Evolutionary conservation across 2,113 vertebrate species (phyloP).

Genomic region (Elgaria multicarinata): DNA sequence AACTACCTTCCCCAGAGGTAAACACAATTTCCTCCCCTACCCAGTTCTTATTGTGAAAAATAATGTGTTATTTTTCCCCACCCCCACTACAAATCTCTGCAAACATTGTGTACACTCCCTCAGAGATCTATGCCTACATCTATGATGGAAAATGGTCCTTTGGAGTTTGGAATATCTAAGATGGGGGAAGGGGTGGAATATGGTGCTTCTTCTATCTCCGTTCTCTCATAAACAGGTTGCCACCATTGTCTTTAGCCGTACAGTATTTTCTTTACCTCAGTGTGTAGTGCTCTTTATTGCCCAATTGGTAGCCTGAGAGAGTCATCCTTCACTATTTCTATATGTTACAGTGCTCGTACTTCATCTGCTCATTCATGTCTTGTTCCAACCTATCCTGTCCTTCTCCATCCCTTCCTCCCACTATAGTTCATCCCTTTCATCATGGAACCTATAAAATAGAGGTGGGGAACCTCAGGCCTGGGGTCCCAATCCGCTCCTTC

Average conservation of each 20-base stretch:
- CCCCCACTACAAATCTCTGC: neutral
- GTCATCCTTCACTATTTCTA: no score
- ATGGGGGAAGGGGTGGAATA: no score
- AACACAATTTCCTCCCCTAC: neutral
- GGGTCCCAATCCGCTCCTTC: no score
- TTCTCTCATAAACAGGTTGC: no score
- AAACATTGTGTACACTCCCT: neutral
- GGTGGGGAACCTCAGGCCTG: no score
- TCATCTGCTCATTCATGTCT: neutral
- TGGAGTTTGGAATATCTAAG: neutral
- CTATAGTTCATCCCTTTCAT: neutral
- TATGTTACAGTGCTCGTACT: no score
- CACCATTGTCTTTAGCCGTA: no score
- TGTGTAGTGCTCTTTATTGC: no score
- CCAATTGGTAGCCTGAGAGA: no score
- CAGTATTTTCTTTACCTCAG: no score
- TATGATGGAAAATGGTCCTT: neutral
- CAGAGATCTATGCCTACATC: no score
- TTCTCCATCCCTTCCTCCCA: neutral
- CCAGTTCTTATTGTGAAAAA: neutral
- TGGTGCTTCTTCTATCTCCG: no score
- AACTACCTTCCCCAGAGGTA: slow-evolving; percentile 90
- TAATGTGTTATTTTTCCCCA: neutral
- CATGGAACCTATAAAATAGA: neutral
- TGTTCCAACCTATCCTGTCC: neutral